These are phyloP conservation scores for Hyles lineata DNA, from an alignment of 2,888 invertebrate genomes.

Conservation along the genomic window DNA sequence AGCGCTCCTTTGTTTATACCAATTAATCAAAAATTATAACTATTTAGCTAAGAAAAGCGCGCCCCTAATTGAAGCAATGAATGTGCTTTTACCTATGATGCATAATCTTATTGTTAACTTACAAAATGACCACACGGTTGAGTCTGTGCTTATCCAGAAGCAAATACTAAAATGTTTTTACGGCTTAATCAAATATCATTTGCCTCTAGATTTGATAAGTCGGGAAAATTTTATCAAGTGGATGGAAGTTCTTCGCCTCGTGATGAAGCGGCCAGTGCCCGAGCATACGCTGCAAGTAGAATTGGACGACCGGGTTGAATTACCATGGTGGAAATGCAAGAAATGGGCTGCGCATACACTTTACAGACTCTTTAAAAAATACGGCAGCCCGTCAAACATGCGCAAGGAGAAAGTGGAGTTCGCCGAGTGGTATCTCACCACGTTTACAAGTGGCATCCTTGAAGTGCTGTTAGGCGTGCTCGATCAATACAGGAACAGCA, in stretches of 20 bases:
- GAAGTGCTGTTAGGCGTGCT: conserved; percentile 93
- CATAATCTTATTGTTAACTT: conserved; percentile 93
- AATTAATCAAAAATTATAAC: conserved; percentile 96
- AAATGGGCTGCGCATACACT: conserved; percentile 99
- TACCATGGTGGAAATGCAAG: conserved; percentile 99
- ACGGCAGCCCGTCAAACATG: conserved; percentile 97
- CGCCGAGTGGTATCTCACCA: conserved; percentile 97
- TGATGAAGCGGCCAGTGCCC: conserved; percentile 94
- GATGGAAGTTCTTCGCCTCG: conserved; percentile 95
- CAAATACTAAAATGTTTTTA: conserved; percentile 95
- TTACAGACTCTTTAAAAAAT: conserved; percentile 97
- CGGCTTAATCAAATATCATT: conserved; percentile 94
- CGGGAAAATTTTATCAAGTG: conserved; percentile 96
- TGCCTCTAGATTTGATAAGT: conserved; percentile 93
- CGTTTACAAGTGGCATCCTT: conserved; percentile 95
- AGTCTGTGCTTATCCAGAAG: conserved; percentile 96
- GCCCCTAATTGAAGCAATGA: conserved; percentile 97
- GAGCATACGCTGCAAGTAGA: conserved; percentile 92
- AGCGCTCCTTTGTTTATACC: conserved; percentile 95
- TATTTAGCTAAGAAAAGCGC: conserved; percentile 94
- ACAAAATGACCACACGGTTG: conserved; percentile 93
- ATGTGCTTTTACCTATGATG: conserved; percentile 94
- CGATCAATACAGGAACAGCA: conserved; percentile 91
- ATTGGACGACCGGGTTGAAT: conserved; percentile 94
- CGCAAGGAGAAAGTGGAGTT: conserved; percentile 95